Evolutionary conservation across 2,888 invertebrate species (phyloP), one percentile per base, ranked within the genome.

Genomic region (Heliconius ethilla): DNA sequence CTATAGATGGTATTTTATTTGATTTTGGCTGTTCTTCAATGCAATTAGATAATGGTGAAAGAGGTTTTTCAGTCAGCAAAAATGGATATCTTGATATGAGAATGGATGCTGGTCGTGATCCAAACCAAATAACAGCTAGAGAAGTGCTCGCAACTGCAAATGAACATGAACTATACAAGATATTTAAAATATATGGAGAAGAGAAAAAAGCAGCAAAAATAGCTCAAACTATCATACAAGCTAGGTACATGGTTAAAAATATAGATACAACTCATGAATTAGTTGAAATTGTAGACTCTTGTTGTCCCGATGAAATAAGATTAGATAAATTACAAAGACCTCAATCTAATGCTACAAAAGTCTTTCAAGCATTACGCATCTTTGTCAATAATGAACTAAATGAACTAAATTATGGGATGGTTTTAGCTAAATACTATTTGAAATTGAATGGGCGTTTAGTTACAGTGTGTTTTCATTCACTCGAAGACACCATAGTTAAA

Each of bases 331-430:
- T 98, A 13, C 96, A 97, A 78, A 94, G 98, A 80, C 96, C 95
- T 3, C 92, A 97, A 4, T 98, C 99, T 85, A 95, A 96, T 79
- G 99, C 99, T 0, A 99, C 98, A 0, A 98, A 98, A 94, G 96
- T 98, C 0, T 99, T 99, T 92, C 96, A 98, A 94, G 99, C 99
- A 0, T 89, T 99, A 80, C 95, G 99, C 80, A 99, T 99, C 85
- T 99, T 99, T 91, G 98, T 99, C 0, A 99, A 99, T 88, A 98
- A 99, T 89, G 99, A 99, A 93, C 92, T 99, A 1, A 99, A 99
- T 89, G 99, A 99, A 94, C 95, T 99, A 2, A 98, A 99, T 92
- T 97, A 97, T 89, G 99, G 96, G 0, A 96, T 99, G 90, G 88
- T 97, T 37, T 85, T 98, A 76, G 97, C 98, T 0, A 96, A 96